Base-by-base conservation (phyloP, 2,113 vertebrate species). In the Penelope pileata region DNA sequence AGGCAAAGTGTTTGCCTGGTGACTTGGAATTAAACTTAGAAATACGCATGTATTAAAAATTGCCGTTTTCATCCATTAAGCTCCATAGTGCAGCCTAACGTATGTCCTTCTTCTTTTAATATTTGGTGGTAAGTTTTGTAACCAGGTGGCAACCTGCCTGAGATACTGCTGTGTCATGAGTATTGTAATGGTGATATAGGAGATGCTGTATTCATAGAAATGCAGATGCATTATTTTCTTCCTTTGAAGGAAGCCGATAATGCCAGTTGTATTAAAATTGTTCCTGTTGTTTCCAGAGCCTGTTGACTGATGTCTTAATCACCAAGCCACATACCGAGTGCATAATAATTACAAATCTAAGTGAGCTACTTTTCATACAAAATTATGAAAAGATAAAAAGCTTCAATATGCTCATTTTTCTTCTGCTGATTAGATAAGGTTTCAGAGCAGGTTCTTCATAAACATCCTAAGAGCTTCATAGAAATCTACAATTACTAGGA, bases 11-110 rank as follows among this genome's bases (percentile, higher is more conserved):
- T 90, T 96, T 96, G 36, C 32, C 50, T 59, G 13, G 42, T 90
- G 79, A 70, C 60, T 93, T 93, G 5, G 8, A 74, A 91, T 94
- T 92, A 88, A 90, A 67, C 68, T 83, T 90, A 62, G 32, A 88
- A 88, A 67, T 43, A 7, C 36, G 23, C 19, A 11, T 62, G 12
- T 81, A 34, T 87, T 88, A 87, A 87, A 87, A 95, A 29, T 77
- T 77, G 22, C 45, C 88, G 36, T 67, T 92, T 91, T 90, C 19
- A 34, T 83, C 32, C 74, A 29, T 64, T 76, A 81, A 79, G 53
- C 17, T 23, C 12, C 15, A 22, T 30, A 9, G 16, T 74, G 22
- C 43, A 47, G 16, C 7, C 18, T 63, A 43, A 51, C 47, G 74
- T 70, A 50, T 78, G 34, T 21, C 29, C 68, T 67, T 54, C 43